These are phyloP conservation scores for Platycheirus rosarum DNA, from an alignment of 2,888 invertebrate genomes.

Conservation along the genomic window DNA sequence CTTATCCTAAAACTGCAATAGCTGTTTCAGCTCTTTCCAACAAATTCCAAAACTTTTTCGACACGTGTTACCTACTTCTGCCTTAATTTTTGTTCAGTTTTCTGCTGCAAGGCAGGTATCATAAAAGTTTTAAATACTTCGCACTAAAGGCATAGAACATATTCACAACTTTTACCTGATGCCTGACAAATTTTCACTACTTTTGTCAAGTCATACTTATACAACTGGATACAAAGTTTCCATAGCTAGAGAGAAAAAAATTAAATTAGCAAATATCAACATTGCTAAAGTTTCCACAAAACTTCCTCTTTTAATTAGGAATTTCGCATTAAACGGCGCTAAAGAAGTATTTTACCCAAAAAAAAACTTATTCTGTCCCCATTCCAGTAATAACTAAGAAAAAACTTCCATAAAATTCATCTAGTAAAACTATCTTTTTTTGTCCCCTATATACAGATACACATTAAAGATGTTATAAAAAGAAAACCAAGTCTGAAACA, in stretches of 20 bases:
- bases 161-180: no score
- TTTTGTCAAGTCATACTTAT: neutral
- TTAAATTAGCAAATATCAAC: neutral
- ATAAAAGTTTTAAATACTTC: no score
- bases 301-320: conserved; percentile 1
- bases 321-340: neutral
- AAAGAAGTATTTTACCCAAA: conserved; percentile 8
- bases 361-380: conserved; percentile 6
- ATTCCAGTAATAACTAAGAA: no score
- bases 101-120: no score
- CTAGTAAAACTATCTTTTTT: conserved; percentile 1
- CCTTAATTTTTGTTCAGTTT: no score
- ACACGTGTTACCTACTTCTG: no score
- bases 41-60: no score
- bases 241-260: neutral
- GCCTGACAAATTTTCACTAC: no score
- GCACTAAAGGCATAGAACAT: no score
- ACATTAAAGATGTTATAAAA: neutral
- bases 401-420: neutral
- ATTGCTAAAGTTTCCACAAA: conserved; percentile 6
- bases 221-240: neutral
- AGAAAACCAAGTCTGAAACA: neutral
- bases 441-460: no score
- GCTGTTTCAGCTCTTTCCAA: no score
- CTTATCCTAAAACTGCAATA: no score